These are phyloP conservation scores for Ormyrus labotus DNA, from an alignment of 2,888 invertebrate species.

Conservation along the genomic window DNA sequence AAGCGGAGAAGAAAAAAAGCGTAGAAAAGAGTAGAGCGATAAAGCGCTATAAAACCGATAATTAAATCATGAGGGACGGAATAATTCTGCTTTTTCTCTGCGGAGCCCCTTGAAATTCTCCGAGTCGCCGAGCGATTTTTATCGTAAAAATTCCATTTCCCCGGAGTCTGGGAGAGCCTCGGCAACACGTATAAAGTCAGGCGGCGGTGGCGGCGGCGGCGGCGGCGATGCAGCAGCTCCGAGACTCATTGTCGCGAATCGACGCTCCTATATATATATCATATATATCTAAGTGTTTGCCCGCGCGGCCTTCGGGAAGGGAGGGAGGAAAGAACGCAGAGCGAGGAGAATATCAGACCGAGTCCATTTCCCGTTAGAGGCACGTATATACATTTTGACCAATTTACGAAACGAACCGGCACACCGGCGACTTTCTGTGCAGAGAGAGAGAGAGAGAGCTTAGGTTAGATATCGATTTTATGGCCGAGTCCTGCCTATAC, in stretches of 20 bases:
- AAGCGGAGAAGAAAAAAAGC: too few species aligned
- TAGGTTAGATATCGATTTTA: constrained; percentile 52
- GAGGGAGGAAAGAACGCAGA: constrained; percentile 8
- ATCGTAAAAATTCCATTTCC: constrained; percentile 56
- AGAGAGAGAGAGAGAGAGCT: constrained; percentile 12
- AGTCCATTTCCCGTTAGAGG: constrained; percentile 52
- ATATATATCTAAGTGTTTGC: constrained; percentile 1
- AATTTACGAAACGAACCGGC: constrained; percentile 53
- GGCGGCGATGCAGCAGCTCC: constrained; percentile 21
- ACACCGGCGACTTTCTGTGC: not conserved
- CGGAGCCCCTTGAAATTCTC: constrained; percentile 38
- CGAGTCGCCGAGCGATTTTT: constrained; percentile 53
- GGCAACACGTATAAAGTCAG: constrained; percentile 25
- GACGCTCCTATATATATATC: not conserved
- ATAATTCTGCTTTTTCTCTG: constrained; percentile 33
- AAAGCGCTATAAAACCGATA: constrained; percentile 41
- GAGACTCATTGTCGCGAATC: constrained; percentile 53
- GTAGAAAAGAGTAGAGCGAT: not conserved
- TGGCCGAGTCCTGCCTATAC: not conserved
- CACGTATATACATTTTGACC: constrained; percentile 45
- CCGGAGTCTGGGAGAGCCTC: constrained; percentile 7
- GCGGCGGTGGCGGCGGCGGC: not conserved
- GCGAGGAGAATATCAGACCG: constrained; percentile 43
- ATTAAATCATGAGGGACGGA: constrained; percentile 50
- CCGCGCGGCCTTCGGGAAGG: not conserved